phyloP scores from a whole-genome alignment of 2,113 vertebrate species.

The Eubucco bourcierii region DNA sequence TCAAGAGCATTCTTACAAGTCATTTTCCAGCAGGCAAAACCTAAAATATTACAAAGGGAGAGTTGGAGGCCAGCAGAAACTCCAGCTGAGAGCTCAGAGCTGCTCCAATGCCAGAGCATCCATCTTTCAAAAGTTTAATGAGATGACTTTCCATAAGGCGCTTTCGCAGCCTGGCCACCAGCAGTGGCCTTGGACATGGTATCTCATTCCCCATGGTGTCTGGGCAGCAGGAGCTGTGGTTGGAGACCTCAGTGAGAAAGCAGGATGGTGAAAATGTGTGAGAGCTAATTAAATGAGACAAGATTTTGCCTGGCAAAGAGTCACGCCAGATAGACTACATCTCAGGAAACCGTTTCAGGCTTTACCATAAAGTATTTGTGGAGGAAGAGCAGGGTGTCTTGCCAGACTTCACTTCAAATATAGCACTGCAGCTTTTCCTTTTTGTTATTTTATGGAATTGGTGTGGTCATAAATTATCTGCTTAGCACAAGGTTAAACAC shows the following conservation, averaged over 20 bases:
- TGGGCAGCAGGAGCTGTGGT: constrained; percentile 40
- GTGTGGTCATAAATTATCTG: constrained; percentile 15
- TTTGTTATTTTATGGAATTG: not conserved
- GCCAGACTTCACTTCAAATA: constrained; percentile 42
- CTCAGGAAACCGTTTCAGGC: not conserved
- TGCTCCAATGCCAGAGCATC: constrained; percentile 58
- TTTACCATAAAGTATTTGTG: constrained; percentile 33
- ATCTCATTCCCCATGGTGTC: not conserved
- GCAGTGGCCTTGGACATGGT: constrained; percentile 27
- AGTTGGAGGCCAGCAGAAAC: constrained; percentile 40
- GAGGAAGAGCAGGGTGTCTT: not conserved
- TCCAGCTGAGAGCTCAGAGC: constrained; percentile 50
- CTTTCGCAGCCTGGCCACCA: constrained; percentile 54
- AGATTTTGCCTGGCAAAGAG: constrained; percentile 45
- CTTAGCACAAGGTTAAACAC: constrained; percentile 37
- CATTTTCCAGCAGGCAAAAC: constrained; percentile 57
- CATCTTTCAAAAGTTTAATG: constrained; percentile 41
- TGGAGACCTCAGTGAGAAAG: constrained; percentile 30
- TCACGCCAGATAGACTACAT: constrained; percentile 32
- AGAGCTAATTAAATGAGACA: constrained; percentile 52
- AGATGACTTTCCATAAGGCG: constrained; percentile 41
- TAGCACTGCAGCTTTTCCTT: not conserved
- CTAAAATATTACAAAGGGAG: constrained; percentile 53
- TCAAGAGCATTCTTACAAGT: constrained; percentile 58
- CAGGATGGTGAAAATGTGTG: constrained; percentile 54